phyloP scores from a whole-genome alignment of 2,888 invertebrate genomes.

The Papilio elwesi region DNA sequence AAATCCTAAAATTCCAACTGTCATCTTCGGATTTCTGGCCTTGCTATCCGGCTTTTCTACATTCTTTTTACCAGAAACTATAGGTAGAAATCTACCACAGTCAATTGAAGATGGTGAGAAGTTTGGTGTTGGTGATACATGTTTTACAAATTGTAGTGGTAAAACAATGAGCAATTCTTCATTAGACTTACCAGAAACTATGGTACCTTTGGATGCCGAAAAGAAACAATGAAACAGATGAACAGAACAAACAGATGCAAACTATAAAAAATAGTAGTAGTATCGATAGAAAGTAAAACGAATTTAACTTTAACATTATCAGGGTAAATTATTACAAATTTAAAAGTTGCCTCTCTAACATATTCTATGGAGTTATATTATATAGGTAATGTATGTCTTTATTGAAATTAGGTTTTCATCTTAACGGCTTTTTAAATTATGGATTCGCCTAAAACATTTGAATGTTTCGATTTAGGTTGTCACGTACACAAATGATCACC shows the following conservation, averaged over 20 bases:
- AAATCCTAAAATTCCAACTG: slow-evolving; percentile 90
- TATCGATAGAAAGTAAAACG: neutral
- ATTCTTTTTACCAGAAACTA: slow-evolving; percentile 91
- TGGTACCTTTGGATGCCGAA: slow-evolving; percentile 73
- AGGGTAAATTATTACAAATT: slow-evolving; percentile 8
- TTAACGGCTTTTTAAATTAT: neutral
- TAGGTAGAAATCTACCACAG: slow-evolving; percentile 92
- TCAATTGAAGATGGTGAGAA: slow-evolving; percentile 92
- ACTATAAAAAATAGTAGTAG: neutral
- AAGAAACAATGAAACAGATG: slow-evolving; percentile 69
- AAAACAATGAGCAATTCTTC: slow-evolving; percentile 69
- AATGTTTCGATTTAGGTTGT: neutral
- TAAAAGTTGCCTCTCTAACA: slow-evolving; percentile 6
- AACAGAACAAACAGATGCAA: too few relatives aligned
- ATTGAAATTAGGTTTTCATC: too few relatives aligned
- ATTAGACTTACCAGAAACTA: slow-evolving; percentile 72
- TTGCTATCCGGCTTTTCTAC: slow-evolving; percentile 89
- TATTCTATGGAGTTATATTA: neutral
- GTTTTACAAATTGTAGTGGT: slow-evolving; percentile 87
- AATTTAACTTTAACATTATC: neutral
- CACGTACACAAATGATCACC: neutral
- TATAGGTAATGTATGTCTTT: too few relatives aligned
- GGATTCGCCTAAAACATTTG: neutral
- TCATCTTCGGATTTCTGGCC: slow-evolving; percentile 90
- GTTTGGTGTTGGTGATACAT: slow-evolving; percentile 92